Conservation (phyloP, 1,140 invertebrate genomes). For the Aphaenogaster ashmeadi region DNA sequence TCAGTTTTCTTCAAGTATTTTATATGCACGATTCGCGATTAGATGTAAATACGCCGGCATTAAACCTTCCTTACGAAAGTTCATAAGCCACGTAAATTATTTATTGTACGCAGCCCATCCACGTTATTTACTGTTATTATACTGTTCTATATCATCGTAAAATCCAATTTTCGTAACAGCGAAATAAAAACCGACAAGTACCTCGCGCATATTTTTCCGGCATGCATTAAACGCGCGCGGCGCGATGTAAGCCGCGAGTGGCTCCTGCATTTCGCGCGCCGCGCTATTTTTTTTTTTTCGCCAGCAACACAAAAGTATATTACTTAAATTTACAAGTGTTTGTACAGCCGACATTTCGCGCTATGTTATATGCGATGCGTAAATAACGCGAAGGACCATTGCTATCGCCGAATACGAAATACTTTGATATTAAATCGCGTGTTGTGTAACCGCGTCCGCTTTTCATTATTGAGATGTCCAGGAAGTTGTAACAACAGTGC, state of each 20-base stretch:
- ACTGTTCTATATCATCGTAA: constrained; percentile 42
- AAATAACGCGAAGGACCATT: constrained; percentile 19
- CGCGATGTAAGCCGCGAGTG: constrained; percentile 46
- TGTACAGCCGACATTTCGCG: constrained; percentile 4
- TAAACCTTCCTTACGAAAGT: not conserved
- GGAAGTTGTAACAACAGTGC: not conserved
- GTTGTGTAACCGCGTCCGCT: not conserved
- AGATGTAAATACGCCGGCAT: not conserved
- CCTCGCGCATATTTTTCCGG: constrained; percentile 48
- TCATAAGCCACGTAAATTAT: constrained; percentile 35
- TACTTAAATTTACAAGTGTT: constrained; percentile 57
- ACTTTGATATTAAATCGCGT: constrained; percentile 18
- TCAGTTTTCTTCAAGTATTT: not conserved
- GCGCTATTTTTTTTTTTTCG: constrained; percentile 51
- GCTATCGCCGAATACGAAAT: constrained; percentile 11
- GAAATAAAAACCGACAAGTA: constrained; percentile 58
- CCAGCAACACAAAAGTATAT: constrained; percentile 51
- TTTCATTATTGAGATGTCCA: not conserved
- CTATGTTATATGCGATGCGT: not conserved
- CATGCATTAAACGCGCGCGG: constrained; percentile 51
- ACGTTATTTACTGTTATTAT: constrained; percentile 53
- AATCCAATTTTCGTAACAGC: constrained; percentile 61
- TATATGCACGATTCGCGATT: not conserved
- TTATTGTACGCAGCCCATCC: not conserved
- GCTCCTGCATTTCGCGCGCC: constrained; percentile 26